phyloP scores from a whole-genome alignment of 2,797 vertebrate genomes.

The Valencia hispanica region DNA sequence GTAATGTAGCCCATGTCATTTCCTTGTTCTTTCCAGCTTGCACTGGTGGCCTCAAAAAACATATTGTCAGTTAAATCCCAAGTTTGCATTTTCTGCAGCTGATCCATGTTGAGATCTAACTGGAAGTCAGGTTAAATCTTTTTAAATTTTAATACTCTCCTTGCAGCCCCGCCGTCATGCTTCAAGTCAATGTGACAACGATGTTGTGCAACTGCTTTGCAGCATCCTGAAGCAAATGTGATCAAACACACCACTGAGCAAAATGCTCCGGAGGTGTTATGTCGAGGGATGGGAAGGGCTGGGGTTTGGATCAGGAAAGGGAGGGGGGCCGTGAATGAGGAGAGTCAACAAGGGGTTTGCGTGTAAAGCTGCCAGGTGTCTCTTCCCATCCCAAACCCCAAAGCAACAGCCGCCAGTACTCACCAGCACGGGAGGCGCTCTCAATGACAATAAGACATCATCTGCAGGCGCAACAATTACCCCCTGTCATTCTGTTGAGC shows the following conservation, averaged over 20 bases:
- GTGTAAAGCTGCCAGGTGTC: constrained; percentile 77
- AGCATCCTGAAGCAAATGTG: constrained; percentile 70
- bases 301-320: constrained; percentile 4
- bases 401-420: constrained; percentile 57
- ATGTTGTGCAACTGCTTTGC: constrained; percentile 67
- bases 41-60: neutral
- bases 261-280: constrained; percentile 35
- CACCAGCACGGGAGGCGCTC: constrained; percentile 58
- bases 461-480: constrained; percentile 71
- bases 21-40: neutral
- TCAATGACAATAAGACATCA: constrained; percentile 74
- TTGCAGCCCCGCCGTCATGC: constrained; percentile 41
- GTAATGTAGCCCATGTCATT: neutral
- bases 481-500: constrained; percentile 60
- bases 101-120: constrained; percentile 32
- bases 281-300: constrained; percentile 24
- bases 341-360: constrained; percentile 48
- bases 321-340: constrained; percentile 10
- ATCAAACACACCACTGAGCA: constrained; percentile 67
- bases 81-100: constrained; percentile 23
- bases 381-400: constrained; percentile 55
- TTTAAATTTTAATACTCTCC: constrained; percentile 74
- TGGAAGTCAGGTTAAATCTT: constrained; percentile 45
- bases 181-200: constrained; percentile 65
- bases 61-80: neutral